Evolutionary conservation across 2,797 vertebrate species (phyloP).

Genomic region (Coregonus sp.): DNA sequence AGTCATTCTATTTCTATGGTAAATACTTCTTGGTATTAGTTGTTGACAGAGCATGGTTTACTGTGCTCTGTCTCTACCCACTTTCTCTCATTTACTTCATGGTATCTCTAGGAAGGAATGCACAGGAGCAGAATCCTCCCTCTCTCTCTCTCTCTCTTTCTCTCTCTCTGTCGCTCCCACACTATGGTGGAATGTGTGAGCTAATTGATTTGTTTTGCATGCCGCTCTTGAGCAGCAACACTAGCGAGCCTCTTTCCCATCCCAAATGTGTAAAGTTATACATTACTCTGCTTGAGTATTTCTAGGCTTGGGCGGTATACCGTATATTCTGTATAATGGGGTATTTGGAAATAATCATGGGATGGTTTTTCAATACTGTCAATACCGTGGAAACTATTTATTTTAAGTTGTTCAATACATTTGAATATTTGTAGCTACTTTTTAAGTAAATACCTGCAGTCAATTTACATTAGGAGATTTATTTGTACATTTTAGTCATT

Average conservation of each 20-base stretch:
- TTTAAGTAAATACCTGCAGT: too few relatives aligned
- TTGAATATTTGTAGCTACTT: too few relatives aligned
- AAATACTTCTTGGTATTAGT: neutral
- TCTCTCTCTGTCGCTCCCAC: slow-evolving; percentile 17
- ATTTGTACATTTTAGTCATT: too few relatives aligned
- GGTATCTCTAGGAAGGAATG: slow-evolving; percentile 35
- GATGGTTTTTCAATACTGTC: too few relatives aligned
- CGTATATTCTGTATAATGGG: too few relatives aligned
- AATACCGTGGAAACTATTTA: too few relatives aligned
- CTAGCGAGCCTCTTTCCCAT: slow-evolving; percentile 19
- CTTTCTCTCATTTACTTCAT: neutral
- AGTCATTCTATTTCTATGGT: neutral
- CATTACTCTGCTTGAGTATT: slow-evolving; percentile 28
- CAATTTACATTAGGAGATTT: too few relatives aligned
- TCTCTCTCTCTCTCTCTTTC: neutral
- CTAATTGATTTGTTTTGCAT: slow-evolving; percentile 48
- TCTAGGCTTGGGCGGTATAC: neutral
- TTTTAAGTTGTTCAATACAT: too few relatives aligned
- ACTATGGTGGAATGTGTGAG: slow-evolving; percentile 25
- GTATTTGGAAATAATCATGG: too few relatives aligned
- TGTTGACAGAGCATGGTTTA: neutral
- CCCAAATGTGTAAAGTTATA: slow-evolving; percentile 40
- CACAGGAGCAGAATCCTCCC: slow-evolving; percentile 28
- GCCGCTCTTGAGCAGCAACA: slow-evolving; percentile 26
- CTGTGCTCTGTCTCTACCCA: neutral